phyloP scores from a whole-genome alignment of 2,888 invertebrate species.

The Allophyes oxyacanthae region DNA sequence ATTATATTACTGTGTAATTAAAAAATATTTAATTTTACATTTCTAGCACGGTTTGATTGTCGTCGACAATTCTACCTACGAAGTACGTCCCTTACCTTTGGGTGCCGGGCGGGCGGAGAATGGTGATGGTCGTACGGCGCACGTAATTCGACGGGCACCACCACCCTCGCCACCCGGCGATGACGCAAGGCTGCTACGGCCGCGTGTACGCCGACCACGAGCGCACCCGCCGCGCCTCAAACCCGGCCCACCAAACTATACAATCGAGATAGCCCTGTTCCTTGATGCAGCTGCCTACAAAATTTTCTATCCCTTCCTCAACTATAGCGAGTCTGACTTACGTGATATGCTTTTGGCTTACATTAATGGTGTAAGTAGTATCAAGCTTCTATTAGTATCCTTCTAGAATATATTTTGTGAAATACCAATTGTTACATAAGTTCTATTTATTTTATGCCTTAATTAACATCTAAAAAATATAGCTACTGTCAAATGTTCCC shows the following conservation, averaged over 20 bases:
- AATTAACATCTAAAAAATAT: conserved; percentile 1
- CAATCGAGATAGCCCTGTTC: conserved; percentile 93
- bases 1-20: no score
- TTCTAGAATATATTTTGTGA: no score
- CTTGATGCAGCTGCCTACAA: conserved; percentile 93
- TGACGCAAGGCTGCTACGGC: conserved; percentile 78
- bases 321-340: conserved; percentile 90
- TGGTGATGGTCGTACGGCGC: conserved; percentile 82
- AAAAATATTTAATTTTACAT: background rate
- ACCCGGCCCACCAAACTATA: conserved; percentile 81
- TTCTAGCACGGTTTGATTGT: conserved; percentile 92
- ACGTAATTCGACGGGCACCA: conserved; percentile 89
- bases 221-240: conserved; percentile 59
- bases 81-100: conserved; percentile 91
- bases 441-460: no score
- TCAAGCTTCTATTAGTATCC: background rate
- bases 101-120: conserved; percentile 77
- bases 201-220: conserved; percentile 72
- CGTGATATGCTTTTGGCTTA: conserved; percentile 94
- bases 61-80: conserved; percentile 91
- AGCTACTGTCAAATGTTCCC: conserved; percentile 29
- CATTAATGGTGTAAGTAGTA: conserved; percentile 91
- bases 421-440: no score
- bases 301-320: conserved; percentile 91
- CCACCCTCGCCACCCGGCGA: conserved; percentile 80